Evolutionary conservation across 2,888 invertebrate species (phyloP).

Genomic region (Gari tellinella): DNA sequence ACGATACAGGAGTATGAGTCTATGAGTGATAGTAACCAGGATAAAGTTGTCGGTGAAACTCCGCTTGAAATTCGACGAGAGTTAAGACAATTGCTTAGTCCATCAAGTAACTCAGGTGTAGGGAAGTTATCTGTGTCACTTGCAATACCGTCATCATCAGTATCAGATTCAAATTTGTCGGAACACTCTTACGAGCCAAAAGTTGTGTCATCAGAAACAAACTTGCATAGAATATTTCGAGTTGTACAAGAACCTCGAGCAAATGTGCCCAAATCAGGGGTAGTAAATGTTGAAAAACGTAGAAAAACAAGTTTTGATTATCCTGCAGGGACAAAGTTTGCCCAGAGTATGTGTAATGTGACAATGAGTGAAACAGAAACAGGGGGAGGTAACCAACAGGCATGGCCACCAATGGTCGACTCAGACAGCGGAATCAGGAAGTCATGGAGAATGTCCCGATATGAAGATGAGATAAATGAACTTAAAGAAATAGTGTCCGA

Average conservation of each 20-base stretch:
- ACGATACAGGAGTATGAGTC: constrained; percentile 70
- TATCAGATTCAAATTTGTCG: constrained; percentile 40
- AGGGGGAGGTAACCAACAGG: constrained; percentile 48
- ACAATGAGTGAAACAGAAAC: constrained; percentile 55
- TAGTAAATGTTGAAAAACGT: constrained; percentile 11
- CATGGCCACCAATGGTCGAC: constrained; percentile 64
- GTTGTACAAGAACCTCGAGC: constrained; percentile 62
- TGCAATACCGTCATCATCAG: constrained; percentile 55
- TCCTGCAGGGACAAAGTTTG: neutral
- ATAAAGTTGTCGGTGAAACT: constrained; percentile 39
- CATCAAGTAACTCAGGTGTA: constrained; percentile 44
- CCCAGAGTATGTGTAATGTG: constrained; percentile 53
- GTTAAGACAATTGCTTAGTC: constrained; percentile 46
- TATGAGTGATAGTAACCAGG: constrained; percentile 48
- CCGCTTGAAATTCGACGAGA: constrained; percentile 50
- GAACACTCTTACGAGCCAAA: constrained; percentile 62
- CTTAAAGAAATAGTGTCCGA: constrained; percentile 69
- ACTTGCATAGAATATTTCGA: constrained; percentile 65
- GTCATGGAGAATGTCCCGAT: constrained; percentile 65
- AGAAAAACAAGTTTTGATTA: constrained; percentile 20
- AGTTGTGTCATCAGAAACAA: constrained; percentile 66
- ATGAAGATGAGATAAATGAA: constrained; percentile 72
- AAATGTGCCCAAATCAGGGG: constrained; percentile 1
- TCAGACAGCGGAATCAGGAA: constrained; percentile 57
- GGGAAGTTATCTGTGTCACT: constrained; percentile 61